phyloP scores from a whole-genome alignment of 2,888 invertebrate species.

The Cataglyphis rosenhaueri region DNA sequence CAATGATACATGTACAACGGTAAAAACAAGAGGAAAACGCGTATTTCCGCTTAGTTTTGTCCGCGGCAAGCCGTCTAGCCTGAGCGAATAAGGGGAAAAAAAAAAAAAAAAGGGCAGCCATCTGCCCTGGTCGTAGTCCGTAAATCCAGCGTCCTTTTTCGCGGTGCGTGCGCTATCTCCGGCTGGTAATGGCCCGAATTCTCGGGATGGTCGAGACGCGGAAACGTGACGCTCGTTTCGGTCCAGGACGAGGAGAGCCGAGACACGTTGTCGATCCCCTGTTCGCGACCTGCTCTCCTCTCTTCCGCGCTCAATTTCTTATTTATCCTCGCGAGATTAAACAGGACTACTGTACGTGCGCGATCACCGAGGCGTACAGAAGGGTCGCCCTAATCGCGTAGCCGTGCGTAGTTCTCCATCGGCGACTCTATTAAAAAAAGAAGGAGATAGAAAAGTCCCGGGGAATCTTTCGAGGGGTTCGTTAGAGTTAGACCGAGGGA shows the following conservation, averaged over 20 bases:
- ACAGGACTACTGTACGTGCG: constrained; percentile 59
- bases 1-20: not conserved
- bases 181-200: constrained; percentile 49
- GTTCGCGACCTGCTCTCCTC: constrained; percentile 32
- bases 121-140: constrained; percentile 29
- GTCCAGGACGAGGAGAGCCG: constrained; percentile 1
- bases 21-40: constrained; percentile 39
- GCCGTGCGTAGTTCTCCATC: constrained; percentile 44
- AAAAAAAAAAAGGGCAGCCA: constrained; percentile 22
- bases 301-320: constrained; percentile 55
- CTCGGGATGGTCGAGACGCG: constrained; percentile 29
- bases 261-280: constrained; percentile 4
- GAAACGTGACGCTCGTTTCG: constrained; percentile 52
- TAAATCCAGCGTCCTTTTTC: constrained; percentile 44
- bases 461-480: constrained; percentile 23
- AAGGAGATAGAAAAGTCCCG: constrained; percentile 11
- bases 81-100: not conserved
- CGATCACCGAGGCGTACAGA: constrained; percentile 59
- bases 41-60: constrained; percentile 40
- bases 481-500: constrained; percentile 18
- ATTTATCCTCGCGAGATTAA: constrained; percentile 69
- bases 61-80: constrained; percentile 1
- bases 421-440: constrained; percentile 51
- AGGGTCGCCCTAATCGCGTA: constrained; percentile 69
- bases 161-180: constrained; percentile 26